Conservation (phyloP, 2,888 invertebrate species). For the Criorhina ranunculi region DNA sequence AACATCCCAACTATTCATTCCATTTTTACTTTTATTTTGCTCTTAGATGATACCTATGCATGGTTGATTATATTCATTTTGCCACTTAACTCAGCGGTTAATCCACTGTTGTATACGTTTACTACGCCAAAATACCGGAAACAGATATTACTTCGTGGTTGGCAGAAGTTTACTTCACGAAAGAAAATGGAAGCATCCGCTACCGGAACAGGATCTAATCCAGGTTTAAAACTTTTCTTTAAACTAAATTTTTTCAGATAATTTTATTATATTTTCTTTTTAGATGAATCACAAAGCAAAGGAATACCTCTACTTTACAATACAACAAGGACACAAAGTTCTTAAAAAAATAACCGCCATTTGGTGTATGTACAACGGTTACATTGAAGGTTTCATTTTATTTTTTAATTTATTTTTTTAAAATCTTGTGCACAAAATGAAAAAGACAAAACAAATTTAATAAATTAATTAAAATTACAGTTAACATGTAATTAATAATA, state of each 20-base stretch:
- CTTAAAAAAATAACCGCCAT: conserved; percentile 15
- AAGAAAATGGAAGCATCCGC: conserved; percentile 82
- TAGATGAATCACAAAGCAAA: conserved; percentile 69
- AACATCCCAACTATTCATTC: background rate
- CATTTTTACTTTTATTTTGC: background rate
- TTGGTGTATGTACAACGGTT: background rate
- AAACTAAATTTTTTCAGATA: too few relatives aligned
- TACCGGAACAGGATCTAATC: conserved; percentile 82
- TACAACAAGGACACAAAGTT: conserved; percentile 59
- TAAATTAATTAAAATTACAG: conserved; percentile 24
- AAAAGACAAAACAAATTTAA: background rate
- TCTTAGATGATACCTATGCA: conserved; percentile 87
- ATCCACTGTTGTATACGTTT: conserved; percentile 89
- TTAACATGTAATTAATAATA: conserved; percentile 39
- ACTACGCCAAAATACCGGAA: conserved; percentile 88
- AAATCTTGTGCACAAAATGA: conserved; percentile 3
- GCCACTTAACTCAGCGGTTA: conserved; percentile 88
- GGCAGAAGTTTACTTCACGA: conserved; percentile 84
- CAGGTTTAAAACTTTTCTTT: conserved; percentile 77
- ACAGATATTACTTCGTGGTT: conserved; percentile 84
- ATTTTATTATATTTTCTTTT: conserved; percentile 1
- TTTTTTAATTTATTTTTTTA: too few relatives aligned
- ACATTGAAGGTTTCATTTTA: conserved; percentile 48
- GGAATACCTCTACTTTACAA: conserved; percentile 70
- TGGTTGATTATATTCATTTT: conserved; percentile 89